A percentile compares a stretch with the other conserved stretches of the same genome.
Evolutionary conservation across 2,113 vertebrate species (phyloP).

Genomic region (Coracopsis vasa): DNA sequence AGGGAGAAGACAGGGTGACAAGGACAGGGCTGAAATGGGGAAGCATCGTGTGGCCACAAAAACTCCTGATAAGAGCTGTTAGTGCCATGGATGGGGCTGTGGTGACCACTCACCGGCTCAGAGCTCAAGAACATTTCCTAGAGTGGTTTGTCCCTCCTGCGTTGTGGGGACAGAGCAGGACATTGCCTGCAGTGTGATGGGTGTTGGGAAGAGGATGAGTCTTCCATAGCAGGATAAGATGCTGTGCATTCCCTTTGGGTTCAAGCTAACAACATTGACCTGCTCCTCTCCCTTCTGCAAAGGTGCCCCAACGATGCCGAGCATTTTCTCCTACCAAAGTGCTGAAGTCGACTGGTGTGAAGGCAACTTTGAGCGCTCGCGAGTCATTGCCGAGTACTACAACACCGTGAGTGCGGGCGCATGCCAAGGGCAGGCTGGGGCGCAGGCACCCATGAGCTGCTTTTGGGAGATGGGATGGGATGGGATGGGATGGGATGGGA

Average conservation of each 20-base stretch:
- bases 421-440: neutral
- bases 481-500: accelerated
- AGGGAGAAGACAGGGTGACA: neutral
- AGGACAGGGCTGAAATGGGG: neutral
- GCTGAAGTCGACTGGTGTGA: slow-evolving; percentile 98
- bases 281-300: neutral
- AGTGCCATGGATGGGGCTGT: neutral
- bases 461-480: neutral
- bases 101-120: neutral
- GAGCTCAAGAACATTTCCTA: neutral
- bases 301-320: slow-evolving; percentile 71
- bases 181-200: neutral
- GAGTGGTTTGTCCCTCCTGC: neutral
- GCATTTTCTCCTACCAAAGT: slow-evolving; percentile 87
- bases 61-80: accelerated
- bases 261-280: neutral
- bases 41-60: accelerated
- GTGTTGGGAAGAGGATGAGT: neutral
- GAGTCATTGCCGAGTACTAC: slow-evolving; percentile 89
- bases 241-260: neutral
- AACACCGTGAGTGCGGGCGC: slow-evolving; percentile 84
- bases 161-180: neutral
- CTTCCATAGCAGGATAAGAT: neutral
- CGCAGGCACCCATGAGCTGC: neutral
- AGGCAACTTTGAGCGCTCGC: slow-evolving; percentile 85